phyloP scores from a whole-genome alignment of 2,113 vertebrate genomes.

The Gnathonemus echidnorhynchus region DNA sequence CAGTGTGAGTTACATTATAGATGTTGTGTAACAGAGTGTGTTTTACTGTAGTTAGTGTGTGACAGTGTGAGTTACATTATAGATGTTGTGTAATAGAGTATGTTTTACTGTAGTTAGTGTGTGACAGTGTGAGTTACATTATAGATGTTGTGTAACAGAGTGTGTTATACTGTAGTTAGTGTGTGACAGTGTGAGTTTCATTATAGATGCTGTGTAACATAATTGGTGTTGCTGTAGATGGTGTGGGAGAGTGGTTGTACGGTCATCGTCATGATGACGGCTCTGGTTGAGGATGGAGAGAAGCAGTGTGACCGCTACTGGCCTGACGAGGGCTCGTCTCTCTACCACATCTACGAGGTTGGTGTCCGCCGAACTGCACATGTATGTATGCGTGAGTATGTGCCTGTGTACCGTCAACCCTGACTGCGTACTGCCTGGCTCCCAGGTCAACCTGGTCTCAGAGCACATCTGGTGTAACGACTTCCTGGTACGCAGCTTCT shows the following conservation, averaged over 20 bases:
- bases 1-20: background rate
- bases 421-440: background rate
- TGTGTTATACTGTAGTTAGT: background rate
- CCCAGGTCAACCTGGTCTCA: constrained; percentile 92
- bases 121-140: background rate
- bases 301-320: constrained; percentile 98
- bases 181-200: background rate
- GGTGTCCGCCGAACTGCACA: background rate
- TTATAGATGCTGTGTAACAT: background rate
- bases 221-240: constrained; percentile 64
- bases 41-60: background rate
- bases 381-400: background rate
- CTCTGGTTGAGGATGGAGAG: constrained; percentile 85
- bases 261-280: constrained; percentile 93
- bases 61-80: background rate
- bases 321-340: constrained; percentile 95
- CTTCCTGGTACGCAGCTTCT: constrained; percentile 96
- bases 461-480: constrained; percentile 99
- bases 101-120: background rate
- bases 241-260: constrained; percentile 97
- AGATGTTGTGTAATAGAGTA: background rate
- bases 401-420: background rate
- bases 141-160: background rate
- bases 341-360: constrained; percentile 97
- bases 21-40: background rate